Base-by-base conservation (phyloP, 1,140 invertebrate genomes). In the Cepaea nemoralis region DNA sequence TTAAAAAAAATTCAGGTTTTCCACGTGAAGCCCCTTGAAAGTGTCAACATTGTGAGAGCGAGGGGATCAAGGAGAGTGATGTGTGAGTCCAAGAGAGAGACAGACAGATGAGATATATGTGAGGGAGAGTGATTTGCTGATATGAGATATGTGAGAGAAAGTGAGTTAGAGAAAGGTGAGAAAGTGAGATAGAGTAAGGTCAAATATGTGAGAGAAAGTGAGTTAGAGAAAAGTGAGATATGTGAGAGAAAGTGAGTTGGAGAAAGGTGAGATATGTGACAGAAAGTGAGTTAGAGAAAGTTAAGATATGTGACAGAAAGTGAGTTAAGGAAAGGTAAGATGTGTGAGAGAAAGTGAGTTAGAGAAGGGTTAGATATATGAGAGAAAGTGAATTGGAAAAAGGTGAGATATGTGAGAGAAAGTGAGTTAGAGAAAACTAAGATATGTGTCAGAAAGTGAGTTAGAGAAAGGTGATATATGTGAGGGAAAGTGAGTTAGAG, bases 181-280 rank as follows among this genome's bases (percentile, higher is more conserved):
- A 31, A 0, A 67, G 77, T 63, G 33, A 66, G 55, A 78, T 24
- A 77, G 48, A 48, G 45, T 35, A 48, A 77, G 75, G 31, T 31
- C 14, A 48, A 59, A n/a, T n/a, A n/a, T 48, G 24, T n/a, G 27
- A 33, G 75, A 48, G 0, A 77, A 22, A 31, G 45, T 31, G n/a
- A 67, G 63, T 31, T 67, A 59, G 45, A 42, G 27, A 31, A 16
- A 77, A 33, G 8, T 35, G 27, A 2, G 37, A 31, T 63, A n/a
- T n/a, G n/a, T n/a, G n/a, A n/a, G n/a, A n/a, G n/a, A n/a, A n/a
- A n/a, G n/a, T n/a, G n/a, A n/a, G n/a, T n/a, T n/a, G n/a, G n/a
- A n/a, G n/a, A n/a, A n/a, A n/a, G n/a, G n/a, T n/a, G n/a, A n/a
- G n/a, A n/a, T n/a, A n/a, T n/a, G n/a, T n/a, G n/a, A n/a, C n/a